Evolutionary conservation across 2,113 vertebrate species (phyloP).

Genomic region (Apus apus): DNA sequence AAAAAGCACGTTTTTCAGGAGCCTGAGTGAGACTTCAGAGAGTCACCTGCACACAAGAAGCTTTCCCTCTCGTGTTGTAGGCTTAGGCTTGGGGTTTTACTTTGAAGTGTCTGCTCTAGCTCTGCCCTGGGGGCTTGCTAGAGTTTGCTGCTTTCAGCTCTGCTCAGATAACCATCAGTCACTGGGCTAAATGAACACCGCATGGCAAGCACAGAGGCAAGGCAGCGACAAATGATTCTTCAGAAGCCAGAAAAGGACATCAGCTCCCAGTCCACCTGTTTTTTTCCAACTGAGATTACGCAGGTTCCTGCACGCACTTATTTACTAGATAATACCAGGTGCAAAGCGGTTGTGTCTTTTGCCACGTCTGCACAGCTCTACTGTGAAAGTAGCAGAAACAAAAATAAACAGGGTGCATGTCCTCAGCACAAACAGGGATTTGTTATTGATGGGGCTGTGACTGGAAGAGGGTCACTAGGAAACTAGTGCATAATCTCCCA

Average conservation of each 20-base stretch:
- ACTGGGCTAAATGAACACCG: background rate
- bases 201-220: background rate
- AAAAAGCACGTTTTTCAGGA: background rate
- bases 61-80: background rate
- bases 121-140: background rate
- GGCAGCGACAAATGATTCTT: background rate
- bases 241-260: background rate
- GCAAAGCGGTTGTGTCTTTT: background rate
- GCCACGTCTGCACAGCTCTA: background rate
- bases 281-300: background rate
- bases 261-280: background rate
- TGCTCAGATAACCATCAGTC: conserved; percentile 21
- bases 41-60: background rate
- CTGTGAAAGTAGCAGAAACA: background rate
- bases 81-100: background rate
- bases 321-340: background rate
- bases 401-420: background rate
- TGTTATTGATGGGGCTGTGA: background rate
- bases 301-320: background rate
- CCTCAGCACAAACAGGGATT: background rate
- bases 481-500: rapidly evolving
- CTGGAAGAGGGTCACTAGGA: background rate
- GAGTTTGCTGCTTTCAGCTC: background rate
- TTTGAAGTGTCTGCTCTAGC: background rate
- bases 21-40: background rate